phyloP scores from a whole-genome alignment of 2,797 vertebrate species.

The Holocentrus rufus region DNA sequence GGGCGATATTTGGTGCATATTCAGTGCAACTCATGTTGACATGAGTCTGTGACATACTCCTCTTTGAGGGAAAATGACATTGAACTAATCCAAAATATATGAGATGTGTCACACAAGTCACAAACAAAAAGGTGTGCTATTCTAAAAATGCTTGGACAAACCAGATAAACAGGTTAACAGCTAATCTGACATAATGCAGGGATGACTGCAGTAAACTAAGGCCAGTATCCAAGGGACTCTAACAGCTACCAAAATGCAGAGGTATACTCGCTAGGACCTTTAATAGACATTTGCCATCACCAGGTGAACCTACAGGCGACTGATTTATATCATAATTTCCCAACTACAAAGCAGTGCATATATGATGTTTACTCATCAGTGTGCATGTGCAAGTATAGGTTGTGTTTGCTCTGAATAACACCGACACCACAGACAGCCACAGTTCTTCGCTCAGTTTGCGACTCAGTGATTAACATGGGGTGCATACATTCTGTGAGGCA shows the following conservation, averaged over 20 bases:
- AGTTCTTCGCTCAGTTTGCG: slow-evolving; percentile 47
- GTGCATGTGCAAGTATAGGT: neutral
- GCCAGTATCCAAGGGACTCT: neutral
- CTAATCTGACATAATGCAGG: neutral
- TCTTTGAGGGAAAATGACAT: neutral
- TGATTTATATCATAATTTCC: neutral
- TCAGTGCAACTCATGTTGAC: neutral
- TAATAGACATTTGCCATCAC: neutral
- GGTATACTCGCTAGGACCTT: neutral
- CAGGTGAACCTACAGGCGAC: neutral
- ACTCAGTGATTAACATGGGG: slow-evolving; percentile 50
- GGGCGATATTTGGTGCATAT: neutral
- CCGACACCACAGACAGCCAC: slow-evolving; percentile 1
- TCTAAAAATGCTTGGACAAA: neutral
- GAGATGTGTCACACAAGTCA: slow-evolving; percentile 10
- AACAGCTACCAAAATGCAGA: neutral
- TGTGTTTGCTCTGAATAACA: slow-evolving; percentile 11
- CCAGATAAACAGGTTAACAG: neutral
- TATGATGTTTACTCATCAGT: neutral
- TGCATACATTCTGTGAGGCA: slow-evolving; percentile 64
- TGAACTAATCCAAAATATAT: neutral
- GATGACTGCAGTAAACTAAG: neutral
- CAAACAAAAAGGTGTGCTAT: neutral
- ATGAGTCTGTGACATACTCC: neutral
- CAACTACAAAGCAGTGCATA: neutral